These are phyloP conservation scores for Solen grandis DNA, from an alignment of 1,140 invertebrate species.

Conservation along the genomic window DNA sequence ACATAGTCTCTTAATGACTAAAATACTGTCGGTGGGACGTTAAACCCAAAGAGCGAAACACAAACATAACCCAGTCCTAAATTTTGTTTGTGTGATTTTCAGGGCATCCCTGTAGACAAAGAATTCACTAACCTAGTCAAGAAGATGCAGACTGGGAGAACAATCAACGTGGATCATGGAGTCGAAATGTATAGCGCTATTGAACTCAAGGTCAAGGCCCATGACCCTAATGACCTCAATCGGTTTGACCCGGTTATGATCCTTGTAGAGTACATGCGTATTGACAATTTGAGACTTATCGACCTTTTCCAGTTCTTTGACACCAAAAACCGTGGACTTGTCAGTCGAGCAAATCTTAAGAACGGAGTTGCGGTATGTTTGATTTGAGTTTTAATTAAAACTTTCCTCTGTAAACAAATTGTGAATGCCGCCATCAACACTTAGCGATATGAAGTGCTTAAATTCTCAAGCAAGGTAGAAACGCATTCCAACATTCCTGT, in stretches of 20 bases:
- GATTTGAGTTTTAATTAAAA: too few relatives aligned
- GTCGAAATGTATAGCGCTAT: constrained; percentile 63
- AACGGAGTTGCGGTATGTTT: constrained; percentile 70
- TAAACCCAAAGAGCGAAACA: too few relatives aligned
- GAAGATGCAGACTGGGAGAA: constrained; percentile 55
- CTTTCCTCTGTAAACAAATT: too few relatives aligned
- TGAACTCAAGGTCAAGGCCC: constrained; percentile 58
- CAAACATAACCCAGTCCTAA: too few relatives aligned
- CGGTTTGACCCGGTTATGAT: constrained; percentile 71
- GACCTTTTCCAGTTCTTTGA: constrained; percentile 74
- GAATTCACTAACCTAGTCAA: constrained; percentile 63
- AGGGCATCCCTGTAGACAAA: constrained; percentile 72
- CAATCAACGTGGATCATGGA: constrained; percentile 65
- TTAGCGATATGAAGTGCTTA: too few relatives aligned
- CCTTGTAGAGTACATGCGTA: constrained; percentile 74
- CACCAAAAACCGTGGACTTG: constrained; percentile 60
- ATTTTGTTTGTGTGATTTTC: not conserved
- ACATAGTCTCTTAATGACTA: too few relatives aligned
- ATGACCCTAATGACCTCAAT: constrained; percentile 69
- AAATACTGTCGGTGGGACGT: too few relatives aligned
- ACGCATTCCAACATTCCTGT: too few relatives aligned
- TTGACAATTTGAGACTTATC: constrained; percentile 75
- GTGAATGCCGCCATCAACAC: too few relatives aligned
- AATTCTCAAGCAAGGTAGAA: too few relatives aligned
- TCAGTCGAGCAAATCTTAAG: constrained; percentile 64